phyloP scores from a whole-genome alignment of 1,140 invertebrate species.

The Trinorchestia longiramus region DNA sequence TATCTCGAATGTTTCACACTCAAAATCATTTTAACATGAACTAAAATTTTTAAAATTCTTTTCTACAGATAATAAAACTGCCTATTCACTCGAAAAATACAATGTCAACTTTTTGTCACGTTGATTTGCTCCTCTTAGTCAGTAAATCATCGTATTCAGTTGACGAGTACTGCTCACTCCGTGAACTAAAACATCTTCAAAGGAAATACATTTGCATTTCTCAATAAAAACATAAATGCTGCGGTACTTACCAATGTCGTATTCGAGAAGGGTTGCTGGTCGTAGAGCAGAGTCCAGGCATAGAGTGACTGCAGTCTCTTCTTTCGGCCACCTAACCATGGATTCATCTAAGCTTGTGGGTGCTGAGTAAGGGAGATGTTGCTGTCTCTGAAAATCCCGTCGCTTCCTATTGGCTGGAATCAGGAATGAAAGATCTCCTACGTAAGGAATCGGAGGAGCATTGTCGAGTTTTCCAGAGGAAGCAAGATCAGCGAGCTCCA shows the following conservation, averaged over 20 bases:
- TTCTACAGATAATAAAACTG: neutral
- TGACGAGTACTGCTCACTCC: neutral
- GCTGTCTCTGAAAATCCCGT: conserved; percentile 70
- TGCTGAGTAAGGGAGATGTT: conserved; percentile 71
- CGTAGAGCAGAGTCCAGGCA: conserved; percentile 67
- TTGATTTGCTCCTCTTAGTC: neutral
- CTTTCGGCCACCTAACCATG: conserved; percentile 54
- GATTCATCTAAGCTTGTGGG: conserved; percentile 71
- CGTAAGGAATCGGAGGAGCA: conserved; percentile 59
- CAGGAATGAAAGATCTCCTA: conserved; percentile 60
- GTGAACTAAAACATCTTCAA: neutral
- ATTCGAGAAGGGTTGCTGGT: conserved; percentile 59
- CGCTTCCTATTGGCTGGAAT: conserved; percentile 68
- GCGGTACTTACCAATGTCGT: conserved; percentile 20
- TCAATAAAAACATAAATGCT: neutral
- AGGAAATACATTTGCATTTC: neutral
- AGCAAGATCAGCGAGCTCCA: conserved; percentile 61
- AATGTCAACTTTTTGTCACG: neutral
- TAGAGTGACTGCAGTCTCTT: conserved; percentile 60
- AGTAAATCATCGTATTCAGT: neutral
- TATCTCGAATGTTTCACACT: neutral
- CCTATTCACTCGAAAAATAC: neutral
- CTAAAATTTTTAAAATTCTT: neutral
- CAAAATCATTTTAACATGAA: neutral
- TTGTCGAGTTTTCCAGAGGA: conserved; percentile 57